These are phyloP conservation scores for Labroides dimidiatus DNA, from an alignment of 2,797 vertebrate genomes.

Conservation along the genomic window DNA sequence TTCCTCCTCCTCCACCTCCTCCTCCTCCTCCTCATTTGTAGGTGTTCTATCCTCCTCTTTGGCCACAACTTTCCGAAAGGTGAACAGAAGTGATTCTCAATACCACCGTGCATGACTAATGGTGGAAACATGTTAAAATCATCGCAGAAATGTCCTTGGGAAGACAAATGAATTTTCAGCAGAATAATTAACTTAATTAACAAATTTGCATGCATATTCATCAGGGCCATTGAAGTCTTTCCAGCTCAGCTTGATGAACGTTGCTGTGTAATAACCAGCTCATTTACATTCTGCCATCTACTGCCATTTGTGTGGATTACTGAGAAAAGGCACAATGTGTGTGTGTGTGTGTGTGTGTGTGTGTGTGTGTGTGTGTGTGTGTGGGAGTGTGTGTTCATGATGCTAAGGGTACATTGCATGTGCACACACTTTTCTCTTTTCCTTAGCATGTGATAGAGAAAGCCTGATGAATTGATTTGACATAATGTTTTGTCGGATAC, in stretches of 20 bases:
- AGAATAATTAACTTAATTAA: conserved; percentile 99
- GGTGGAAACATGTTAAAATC: conserved; percentile 99
- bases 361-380: conserved; percentile 45
- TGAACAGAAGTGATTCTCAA: conserved; percentile 97
- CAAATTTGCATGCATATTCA: conserved; percentile 99
- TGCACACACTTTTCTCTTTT: conserved; percentile 56
- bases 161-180: conserved; percentile 99
- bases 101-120: conserved; percentile 99
- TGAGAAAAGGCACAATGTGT: conserved; percentile 69
- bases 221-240: conserved; percentile 99
- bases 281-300: conserved; percentile 99
- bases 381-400: conserved; percentile 5
- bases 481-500: conserved; percentile 69
- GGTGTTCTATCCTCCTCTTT: conserved; percentile 47
- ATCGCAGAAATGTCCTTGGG: conserved; percentile 99
- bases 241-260: conserved; percentile 99
- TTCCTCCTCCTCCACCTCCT: conserved; percentile 64
- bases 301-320: conserved; percentile 88
- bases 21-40: conserved; percentile 60
- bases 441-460: conserved; percentile 66
- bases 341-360: conserved; percentile 47
- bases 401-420: conserved; percentile 46
- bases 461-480: conserved; percentile 77
- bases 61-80: conserved; percentile 81
- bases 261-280: conserved; percentile 99